Evolutionary conservation across 2,888 invertebrate genomes (phyloP).

Genomic region (Melanotus villosus): DNA sequence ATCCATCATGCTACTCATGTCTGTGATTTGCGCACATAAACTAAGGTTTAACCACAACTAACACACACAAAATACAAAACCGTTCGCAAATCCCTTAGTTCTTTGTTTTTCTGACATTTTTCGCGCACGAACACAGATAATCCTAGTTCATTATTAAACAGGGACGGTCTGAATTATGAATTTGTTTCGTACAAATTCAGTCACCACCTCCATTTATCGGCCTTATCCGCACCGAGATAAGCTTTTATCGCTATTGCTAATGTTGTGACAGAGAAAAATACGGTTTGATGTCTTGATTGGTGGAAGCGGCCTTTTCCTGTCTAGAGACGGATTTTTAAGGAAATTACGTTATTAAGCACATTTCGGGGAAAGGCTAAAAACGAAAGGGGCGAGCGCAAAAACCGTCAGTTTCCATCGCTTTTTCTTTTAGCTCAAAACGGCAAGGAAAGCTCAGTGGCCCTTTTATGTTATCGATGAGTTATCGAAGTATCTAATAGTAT

Average conservation of each 20-base stretch:
- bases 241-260: slow-evolving; percentile 36
- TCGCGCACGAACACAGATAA: not conserved
- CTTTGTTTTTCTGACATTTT: not conserved
- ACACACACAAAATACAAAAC: not conserved
- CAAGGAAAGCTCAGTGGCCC: no score
- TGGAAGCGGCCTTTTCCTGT: slow-evolving; percentile 2
- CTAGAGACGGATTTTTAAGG: not conserved
- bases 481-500: not conserved
- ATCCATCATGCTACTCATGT: slow-evolving; percentile 35
- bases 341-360: not conserved
- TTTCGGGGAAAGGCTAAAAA: not conserved
- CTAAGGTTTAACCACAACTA: not conserved
- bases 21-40: not conserved
- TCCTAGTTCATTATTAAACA: not conserved
- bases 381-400: no score
- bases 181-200: slow-evolving; percentile 2
- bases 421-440: no score
- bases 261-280: slow-evolving; percentile 31
- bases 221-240: slow-evolving; percentile 35
- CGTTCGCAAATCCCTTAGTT: not conserved
- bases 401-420: no score
- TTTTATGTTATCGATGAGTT: not conserved
- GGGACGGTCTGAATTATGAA: no score
- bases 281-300: slow-evolving; percentile 18
- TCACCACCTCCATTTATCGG: slow-evolving; percentile 31